phyloP scores from a whole-genome alignment of 2,888 invertebrate genomes.

The Thecophora atra region DNA sequence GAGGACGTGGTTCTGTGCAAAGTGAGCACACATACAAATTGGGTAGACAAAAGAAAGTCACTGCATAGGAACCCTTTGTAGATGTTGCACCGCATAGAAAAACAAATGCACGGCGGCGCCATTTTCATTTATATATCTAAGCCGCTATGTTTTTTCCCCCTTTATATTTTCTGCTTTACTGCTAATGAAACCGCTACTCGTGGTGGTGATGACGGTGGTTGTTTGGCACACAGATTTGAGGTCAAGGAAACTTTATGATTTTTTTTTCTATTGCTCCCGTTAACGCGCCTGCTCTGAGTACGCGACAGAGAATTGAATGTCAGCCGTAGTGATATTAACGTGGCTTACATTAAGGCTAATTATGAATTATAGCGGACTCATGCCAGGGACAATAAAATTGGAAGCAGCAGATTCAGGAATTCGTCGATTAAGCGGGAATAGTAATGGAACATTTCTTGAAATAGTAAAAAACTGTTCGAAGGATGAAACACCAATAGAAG shows the following conservation, averaged over 20 bases:
- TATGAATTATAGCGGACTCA: conserved; percentile 9
- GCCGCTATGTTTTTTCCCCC: not conserved
- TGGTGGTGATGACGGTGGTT: too few species aligned
- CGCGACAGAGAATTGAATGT: not conserved
- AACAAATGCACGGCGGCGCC: not conserved
- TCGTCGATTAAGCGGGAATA: not conserved
- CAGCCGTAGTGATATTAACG: conserved; percentile 5
- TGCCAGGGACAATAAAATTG: too few species aligned
- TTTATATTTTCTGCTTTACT: conserved; percentile 21
- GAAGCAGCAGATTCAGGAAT: too few species aligned
- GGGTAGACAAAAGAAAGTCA: not conserved
- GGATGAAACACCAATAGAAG: too few species aligned
- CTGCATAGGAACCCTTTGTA: not conserved
- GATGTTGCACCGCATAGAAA: not conserved
- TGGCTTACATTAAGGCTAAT: conserved; percentile 2
- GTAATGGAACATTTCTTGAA: not conserved
- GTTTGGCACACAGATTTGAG: not conserved
- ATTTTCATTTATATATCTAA: conserved; percentile 13
- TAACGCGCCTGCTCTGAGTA: not conserved
- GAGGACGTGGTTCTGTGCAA: too few species aligned
- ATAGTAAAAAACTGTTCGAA: not conserved
- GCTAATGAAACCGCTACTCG: not conserved
- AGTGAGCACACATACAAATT: too few species aligned
- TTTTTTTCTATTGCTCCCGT: not conserved
- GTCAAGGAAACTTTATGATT: conserved; percentile 18